Evolutionary conservation across 2,797 vertebrate genomes (phyloP).

Genomic region (Decapterus maruadsi): DNA sequence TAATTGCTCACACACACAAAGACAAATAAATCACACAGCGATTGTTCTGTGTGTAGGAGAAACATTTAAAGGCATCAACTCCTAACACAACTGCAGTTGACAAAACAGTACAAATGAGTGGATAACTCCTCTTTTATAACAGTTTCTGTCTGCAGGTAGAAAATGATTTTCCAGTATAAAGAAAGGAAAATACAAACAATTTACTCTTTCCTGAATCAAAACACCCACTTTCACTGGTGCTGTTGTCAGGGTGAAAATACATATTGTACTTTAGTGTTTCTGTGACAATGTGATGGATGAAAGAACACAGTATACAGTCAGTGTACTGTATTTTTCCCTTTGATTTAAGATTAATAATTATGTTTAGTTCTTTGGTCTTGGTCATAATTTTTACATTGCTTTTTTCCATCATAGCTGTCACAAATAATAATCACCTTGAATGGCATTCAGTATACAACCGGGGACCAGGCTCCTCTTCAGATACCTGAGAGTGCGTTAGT

Average conservation of each 20-base stretch:
- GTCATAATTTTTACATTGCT: too few relatives aligned
- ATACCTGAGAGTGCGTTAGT: not conserved
- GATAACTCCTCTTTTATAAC: not conserved
- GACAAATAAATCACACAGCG: slow-evolving; percentile 6
- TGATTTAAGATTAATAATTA: slow-evolving; percentile 13
- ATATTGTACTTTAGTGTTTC: not conserved
- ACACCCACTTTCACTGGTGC: not conserved
- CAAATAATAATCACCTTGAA: not conserved
- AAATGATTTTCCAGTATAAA: not conserved
- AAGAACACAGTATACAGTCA: slow-evolving; percentile 10
- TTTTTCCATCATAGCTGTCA: slow-evolving; percentile 1
- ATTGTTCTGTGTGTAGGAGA: not conserved
- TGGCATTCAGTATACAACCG: not conserved
- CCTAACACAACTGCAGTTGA: not conserved
- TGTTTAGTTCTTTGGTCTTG: not conserved
- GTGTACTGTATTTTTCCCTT: not conserved
- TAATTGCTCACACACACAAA: not conserved
- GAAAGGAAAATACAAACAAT: not conserved
- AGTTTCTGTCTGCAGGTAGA: not conserved
- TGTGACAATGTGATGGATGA: slow-evolving; percentile 17
- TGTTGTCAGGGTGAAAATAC: not conserved
- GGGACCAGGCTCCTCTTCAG: slow-evolving; percentile 1
- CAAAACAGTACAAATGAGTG: slow-evolving; percentile 7
- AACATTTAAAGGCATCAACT: not conserved
- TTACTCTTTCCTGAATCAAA: not conserved